These are phyloP conservation scores for Agrilus biguttatus DNA, from an alignment of 2,888 invertebrate species.

Conservation along the genomic window DNA sequence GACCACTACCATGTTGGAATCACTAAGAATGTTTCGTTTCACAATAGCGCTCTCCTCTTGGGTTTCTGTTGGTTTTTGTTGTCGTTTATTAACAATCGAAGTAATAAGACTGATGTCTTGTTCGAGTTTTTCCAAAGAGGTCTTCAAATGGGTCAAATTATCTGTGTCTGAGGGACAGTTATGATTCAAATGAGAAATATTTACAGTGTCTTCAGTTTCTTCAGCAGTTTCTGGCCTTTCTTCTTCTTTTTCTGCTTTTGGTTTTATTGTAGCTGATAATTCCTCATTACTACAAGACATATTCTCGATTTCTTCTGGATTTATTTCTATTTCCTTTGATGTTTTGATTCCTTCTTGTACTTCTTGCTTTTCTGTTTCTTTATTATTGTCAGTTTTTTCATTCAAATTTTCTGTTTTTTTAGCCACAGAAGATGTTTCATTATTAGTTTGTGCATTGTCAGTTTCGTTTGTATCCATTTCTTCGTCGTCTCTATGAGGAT, in stretches of 20 bases:
- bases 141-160: no score
- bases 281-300: neutral
- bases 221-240: neutral
- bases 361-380: conserved; percentile 7
- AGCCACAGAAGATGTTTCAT: conserved; percentile 11
- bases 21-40: no score
- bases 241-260: neutral
- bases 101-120: no score
- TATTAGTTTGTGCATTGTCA: conserved; percentile 2
- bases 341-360: conserved; percentile 7
- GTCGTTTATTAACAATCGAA: no score
- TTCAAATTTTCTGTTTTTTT: conserved; percentile 6
- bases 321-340: no score
- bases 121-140: no score
- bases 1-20: no score
- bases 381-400: conserved; percentile 6
- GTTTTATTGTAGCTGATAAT: neutral
- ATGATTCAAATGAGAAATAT: no score
- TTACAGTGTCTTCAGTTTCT: neutral
- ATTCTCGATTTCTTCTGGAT: no score
- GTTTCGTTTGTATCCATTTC: neutral
- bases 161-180: no score
- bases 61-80: no score
- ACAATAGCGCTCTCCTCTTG: no score
- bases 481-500: conserved; percentile 2